Evolutionary conservation across 53 echinoderm and acorn worm genomes (phyloP).

Genomic region (Crossaster papposus): DNA sequence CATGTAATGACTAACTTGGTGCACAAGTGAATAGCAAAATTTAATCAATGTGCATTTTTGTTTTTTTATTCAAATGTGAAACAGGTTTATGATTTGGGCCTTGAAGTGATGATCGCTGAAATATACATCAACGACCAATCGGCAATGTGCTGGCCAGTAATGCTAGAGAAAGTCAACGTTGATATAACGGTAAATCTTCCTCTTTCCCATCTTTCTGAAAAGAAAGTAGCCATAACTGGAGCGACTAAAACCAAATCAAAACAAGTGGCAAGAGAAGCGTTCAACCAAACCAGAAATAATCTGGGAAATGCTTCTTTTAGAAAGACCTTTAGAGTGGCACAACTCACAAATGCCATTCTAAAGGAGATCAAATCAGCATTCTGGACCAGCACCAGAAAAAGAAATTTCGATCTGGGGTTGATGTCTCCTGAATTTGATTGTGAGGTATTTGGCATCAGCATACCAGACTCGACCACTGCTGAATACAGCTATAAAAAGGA

Average conservation of each 20-base stretch:
- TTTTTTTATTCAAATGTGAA: constrained; percentile 1
- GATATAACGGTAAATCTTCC: constrained; percentile 23
- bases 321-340: constrained; percentile 33
- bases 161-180: constrained; percentile 7
- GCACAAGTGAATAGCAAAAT: background rate
- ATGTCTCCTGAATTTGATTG: constrained; percentile 21
- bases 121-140: constrained; percentile 20
- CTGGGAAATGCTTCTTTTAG: constrained; percentile 32
- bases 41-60: background rate
- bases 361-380: constrained; percentile 35
- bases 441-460: background rate
- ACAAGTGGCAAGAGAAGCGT: constrained; percentile 21
- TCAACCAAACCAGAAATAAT: background rate
- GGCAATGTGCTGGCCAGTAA: constrained; percentile 19
- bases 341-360: constrained; percentile 34
- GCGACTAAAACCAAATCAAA: constrained; percentile 28
- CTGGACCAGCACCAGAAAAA: constrained; percentile 23
- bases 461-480: constrained; percentile 12
- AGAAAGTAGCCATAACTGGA: constrained; percentile 29
- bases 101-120: constrained; percentile 12
- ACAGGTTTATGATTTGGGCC: constrained; percentile 8
- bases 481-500: constrained; percentile 20
- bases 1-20: constrained; percentile 19
- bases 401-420: constrained; percentile 30
- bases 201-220: constrained; percentile 26